phyloP scores from a whole-genome alignment of 2,888 invertebrate genomes.

The Sinotaia quadrata region DNA sequence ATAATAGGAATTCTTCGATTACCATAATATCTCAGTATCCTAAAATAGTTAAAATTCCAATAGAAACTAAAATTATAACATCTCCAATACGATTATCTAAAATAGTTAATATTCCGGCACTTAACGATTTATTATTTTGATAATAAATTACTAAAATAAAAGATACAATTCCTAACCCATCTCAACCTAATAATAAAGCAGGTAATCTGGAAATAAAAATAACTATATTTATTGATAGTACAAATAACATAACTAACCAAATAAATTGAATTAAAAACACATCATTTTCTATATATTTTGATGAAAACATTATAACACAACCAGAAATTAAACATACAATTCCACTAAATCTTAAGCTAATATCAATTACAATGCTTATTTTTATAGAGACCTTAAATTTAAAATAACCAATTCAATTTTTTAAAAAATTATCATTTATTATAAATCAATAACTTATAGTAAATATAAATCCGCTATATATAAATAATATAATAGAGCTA shows the following conservation, averaged over 20 bases:
- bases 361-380: not conserved
- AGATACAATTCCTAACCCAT: slow-evolving; percentile 70
- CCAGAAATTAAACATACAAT: slow-evolving; percentile 12
- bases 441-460: not conserved
- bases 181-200: not conserved
- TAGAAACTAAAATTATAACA: slow-evolving; percentile 78
- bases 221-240: slow-evolving; percentile 1
- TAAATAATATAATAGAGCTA: not conserved
- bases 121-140: slow-evolving; percentile 80
- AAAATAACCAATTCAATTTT: not conserved
- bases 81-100: slow-evolving; percentile 84
- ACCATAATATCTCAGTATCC: slow-evolving; percentile 68
- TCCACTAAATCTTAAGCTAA: slow-evolving; percentile 4
- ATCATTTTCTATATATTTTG: not conserved
- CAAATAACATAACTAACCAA: not conserved
- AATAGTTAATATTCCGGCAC: slow-evolving; percentile 82
- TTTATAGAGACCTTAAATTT: not conserved
- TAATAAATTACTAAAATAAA: slow-evolving; percentile 84
- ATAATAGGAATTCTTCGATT: slow-evolving; percentile 73
- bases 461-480: not conserved
- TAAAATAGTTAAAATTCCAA: slow-evolving; percentile 66
- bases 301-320: slow-evolving; percentile 6
- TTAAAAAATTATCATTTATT: not conserved
- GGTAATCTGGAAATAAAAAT: slow-evolving; percentile 11
- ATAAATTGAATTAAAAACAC: slow-evolving; percentile 4